Conservation (phyloP, 2,888 invertebrate species). For the Oscheius sp. region DNA sequence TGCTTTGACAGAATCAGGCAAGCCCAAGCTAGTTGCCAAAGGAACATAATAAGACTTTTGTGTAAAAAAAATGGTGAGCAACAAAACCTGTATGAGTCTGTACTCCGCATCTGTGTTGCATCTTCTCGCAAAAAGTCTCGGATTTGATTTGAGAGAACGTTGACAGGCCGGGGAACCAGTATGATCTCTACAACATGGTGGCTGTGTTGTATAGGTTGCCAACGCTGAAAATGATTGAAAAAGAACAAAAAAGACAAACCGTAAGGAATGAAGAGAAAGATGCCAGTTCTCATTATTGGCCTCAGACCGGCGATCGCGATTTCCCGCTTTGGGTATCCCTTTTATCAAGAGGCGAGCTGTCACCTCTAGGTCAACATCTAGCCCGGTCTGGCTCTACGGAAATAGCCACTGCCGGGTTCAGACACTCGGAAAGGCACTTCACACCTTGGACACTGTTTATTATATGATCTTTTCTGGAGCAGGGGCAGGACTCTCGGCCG, state of each 20-base stretch:
- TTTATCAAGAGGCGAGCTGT: conserved; percentile 21
- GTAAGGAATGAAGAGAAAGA: conserved; percentile 21
- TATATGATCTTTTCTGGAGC: neutral
- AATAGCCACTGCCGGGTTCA: conserved; percentile 13
- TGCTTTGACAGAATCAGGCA: no score
- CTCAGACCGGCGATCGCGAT: neutral
- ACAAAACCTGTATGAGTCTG: conserved; percentile 42
- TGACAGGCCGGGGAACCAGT: conserved; percentile 56
- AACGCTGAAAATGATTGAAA: neutral
- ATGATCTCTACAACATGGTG: conserved; percentile 66
- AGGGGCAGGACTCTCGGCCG: neutral
- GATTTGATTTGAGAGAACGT: conserved; percentile 52
- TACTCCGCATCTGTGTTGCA: conserved; percentile 65
- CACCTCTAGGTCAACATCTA: conserved; percentile 22
- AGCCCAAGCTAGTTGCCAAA: no score
- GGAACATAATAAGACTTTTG: no score
- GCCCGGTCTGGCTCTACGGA: conserved; percentile 6
- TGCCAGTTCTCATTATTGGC: conserved; percentile 5
- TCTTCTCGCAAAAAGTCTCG: conserved; percentile 51
- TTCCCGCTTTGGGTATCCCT: conserved; percentile 18
- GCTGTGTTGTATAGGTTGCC: conserved; percentile 52
- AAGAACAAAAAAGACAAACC: conserved; percentile 16
- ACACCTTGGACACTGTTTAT: neutral
- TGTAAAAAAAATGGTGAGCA: neutral
- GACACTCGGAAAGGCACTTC: neutral